phyloP scores from a whole-genome alignment of 2,113 vertebrate genomes.

The Leucoraja erinaceus region DNA sequence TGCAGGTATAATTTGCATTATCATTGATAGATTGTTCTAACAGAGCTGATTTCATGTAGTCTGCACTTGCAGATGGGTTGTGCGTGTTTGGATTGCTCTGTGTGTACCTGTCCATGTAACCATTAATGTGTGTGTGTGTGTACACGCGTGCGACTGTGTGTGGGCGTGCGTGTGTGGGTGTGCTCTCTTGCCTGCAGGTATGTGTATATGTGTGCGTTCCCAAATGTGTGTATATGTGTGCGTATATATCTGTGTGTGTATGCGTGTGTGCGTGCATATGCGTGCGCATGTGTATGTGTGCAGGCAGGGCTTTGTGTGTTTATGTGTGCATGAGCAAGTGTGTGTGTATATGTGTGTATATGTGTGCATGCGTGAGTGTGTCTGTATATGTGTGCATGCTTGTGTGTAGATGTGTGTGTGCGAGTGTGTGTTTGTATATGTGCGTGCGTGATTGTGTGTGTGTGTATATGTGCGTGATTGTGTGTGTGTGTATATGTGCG shows the following conservation, averaged over 20 bases:
- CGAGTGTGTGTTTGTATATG: not conserved
- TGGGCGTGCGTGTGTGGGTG: not conserved
- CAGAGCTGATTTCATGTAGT: conserved; percentile 25
- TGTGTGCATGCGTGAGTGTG: too few relatives aligned
- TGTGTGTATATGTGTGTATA: too few relatives aligned
- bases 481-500: not conserved
- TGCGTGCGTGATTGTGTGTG: not conserved
- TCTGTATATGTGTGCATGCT: too few relatives aligned
- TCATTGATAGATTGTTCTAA: conserved; percentile 36
- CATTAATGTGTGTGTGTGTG: too few relatives aligned
- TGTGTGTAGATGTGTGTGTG: too few relatives aligned
- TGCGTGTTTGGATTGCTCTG: not conserved
- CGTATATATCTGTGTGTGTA: too few relatives aligned
- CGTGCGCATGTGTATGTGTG: too few relatives aligned
- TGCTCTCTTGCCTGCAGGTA: not conserved
- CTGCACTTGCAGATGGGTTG: conserved; percentile 22
- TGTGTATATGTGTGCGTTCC: not conserved
- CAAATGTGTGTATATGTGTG: not conserved
- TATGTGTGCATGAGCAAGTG: too few relatives aligned
- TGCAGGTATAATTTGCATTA: conserved; percentile 29
- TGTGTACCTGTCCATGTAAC: too few relatives aligned
- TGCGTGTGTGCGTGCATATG: too few relatives aligned
- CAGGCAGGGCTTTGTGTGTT: too few relatives aligned
- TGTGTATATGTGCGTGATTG: not conserved
- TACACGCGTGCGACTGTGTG: too few relatives aligned